Conservation (phyloP, 2,888 invertebrate genomes). For the Pristionchus japonicus region DNA sequence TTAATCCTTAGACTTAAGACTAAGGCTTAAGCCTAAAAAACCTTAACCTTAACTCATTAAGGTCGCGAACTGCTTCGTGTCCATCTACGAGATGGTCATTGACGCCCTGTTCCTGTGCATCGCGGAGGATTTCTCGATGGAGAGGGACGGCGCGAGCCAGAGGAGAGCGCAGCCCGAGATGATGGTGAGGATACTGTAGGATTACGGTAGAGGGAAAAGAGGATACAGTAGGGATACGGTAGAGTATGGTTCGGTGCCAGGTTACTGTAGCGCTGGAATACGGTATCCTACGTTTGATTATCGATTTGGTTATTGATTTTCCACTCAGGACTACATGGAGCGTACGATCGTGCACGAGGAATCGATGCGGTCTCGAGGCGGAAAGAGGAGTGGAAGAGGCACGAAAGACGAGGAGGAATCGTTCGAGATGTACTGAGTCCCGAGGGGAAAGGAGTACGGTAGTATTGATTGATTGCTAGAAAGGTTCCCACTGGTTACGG, state of each 20-base stretch:
- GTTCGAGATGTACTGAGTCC: constrained; percentile 20
- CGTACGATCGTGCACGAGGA: constrained; percentile 30
- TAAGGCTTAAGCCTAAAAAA: no score
- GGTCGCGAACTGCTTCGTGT: constrained; percentile 91
- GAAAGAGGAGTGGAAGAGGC: neutral
- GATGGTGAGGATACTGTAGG: constrained; percentile 18
- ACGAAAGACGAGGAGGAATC: neutral
- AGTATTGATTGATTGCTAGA: neutral
- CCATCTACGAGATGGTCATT: constrained; percentile 95
- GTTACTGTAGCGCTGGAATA: neutral
- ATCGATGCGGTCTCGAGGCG: constrained; percentile 3
- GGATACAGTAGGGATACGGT: neutral
- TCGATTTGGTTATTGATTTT: neutral
- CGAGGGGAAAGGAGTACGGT: constrained; percentile 23
- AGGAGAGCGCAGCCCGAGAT: constrained; percentile 35
- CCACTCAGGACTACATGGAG: constrained; percentile 45
- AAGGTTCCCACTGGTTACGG: neutral
- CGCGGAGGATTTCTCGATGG: constrained; percentile 41
- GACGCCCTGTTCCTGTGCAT: constrained; percentile 90
- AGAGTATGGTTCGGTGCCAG: neutral
- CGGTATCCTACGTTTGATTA: no score
- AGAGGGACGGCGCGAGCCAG: constrained; percentile 25
- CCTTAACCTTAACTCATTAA: neutral
- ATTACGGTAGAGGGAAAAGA: neutral
- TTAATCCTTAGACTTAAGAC: no score